phyloP scores from a whole-genome alignment of 1,140 invertebrate species.

The Leptopilina clavipes region DNA sequence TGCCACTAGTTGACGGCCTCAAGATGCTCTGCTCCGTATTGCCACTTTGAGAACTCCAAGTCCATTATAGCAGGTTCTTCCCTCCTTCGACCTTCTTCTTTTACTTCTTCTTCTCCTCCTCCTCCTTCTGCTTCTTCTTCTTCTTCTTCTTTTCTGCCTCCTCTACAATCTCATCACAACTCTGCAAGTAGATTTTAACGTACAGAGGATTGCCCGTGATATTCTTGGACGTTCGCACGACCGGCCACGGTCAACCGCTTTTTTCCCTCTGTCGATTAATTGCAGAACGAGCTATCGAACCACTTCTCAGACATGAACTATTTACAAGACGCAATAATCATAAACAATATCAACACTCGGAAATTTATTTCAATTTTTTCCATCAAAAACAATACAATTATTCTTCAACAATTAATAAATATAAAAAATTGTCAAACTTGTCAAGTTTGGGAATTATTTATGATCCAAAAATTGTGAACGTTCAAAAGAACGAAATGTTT shows the following conservation, averaged over 20 bases:
- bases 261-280: conserved; percentile 55
- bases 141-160: conserved; percentile 2
- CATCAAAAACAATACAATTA: no score
- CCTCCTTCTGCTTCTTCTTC: conserved; percentile 34
- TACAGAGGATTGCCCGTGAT: conserved; percentile 19
- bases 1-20: conserved; percentile 62
- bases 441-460: no score
- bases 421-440: no score
- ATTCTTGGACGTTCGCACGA: conserved; percentile 43
- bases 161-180: not conserved
- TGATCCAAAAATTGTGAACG: no score
- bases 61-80: conserved; percentile 53
- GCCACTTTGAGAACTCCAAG: conserved; percentile 59
- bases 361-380: no score
- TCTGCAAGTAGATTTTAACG: conserved; percentile 20
- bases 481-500: no score
- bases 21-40: conserved; percentile 64
- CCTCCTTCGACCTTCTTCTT: conserved; percentile 38
- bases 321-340: not conserved
- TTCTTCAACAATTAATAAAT: no score
- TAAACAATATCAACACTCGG: no score
- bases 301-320: not conserved
- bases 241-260: conserved; percentile 57
- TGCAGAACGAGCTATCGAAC: conserved; percentile 41
- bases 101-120: conserved; percentile 25